phyloP scores from a whole-genome alignment of 2,797 vertebrate species.

The Enteromius afrohamiltoni region DNA sequence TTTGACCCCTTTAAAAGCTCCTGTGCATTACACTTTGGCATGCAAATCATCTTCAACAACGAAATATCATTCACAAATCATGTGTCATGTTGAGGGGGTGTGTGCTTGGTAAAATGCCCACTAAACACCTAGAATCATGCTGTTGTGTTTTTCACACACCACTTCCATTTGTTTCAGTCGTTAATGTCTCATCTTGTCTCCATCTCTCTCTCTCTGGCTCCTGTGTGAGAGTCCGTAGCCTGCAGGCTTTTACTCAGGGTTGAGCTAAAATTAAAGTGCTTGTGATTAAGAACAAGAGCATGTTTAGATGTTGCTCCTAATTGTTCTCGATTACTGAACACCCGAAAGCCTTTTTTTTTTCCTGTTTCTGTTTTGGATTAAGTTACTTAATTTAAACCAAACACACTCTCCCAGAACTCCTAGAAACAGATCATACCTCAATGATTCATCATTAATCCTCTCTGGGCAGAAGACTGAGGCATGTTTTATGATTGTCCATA shows the following conservation, averaged over 20 bases:
- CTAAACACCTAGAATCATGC: not conserved
- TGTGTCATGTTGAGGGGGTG: not conserved
- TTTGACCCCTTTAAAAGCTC: not conserved
- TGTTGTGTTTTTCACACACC: not conserved
- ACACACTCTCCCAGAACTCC: conserved; percentile 18
- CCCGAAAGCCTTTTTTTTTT: conserved; percentile 29
- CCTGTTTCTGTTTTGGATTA: conserved; percentile 18
- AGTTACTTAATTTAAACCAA: conserved; percentile 23
- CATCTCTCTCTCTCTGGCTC: not conserved
- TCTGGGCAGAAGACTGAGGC: conserved; percentile 37
- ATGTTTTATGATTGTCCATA: conserved; percentile 24
- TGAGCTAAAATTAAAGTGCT: conserved; percentile 22
- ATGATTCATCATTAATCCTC: conserved; percentile 43
- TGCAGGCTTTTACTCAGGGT: conserved; percentile 20
- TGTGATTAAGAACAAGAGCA: conserved; percentile 36
- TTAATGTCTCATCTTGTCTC: conserved; percentile 1
- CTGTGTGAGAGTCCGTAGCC: not conserved
- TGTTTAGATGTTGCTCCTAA: conserved; percentile 39
- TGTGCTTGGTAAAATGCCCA: not conserved
- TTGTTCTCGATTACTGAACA: conserved; percentile 28
- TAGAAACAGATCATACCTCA: conserved; percentile 19
- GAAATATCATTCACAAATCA: not conserved
- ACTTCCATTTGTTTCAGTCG: not conserved
- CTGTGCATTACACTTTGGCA: not conserved
- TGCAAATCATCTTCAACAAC: not conserved